phyloP scores from a whole-genome alignment of 2,113 vertebrate species.

The Promerops cafer region DNA sequence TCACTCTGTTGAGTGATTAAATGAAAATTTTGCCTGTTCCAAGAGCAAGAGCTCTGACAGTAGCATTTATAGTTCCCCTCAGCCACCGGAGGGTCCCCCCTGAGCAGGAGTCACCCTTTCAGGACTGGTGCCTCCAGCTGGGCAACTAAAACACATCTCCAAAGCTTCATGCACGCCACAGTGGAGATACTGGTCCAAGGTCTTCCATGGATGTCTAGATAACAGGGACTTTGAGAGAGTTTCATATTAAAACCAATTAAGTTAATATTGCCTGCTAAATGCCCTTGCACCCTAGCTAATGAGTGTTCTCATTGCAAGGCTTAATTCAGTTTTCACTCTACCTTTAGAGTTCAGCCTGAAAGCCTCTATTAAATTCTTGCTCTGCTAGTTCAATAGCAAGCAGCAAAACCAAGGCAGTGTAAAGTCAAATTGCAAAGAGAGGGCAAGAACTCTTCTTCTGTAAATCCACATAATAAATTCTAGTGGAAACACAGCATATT shows the following conservation, averaged over 20 bases:
- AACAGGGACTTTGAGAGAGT: neutral
- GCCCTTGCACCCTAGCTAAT: neutral
- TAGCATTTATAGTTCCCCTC: neutral
- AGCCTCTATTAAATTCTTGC: neutral
- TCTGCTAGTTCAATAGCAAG: neutral
- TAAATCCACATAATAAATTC: slow-evolving; percentile 24
- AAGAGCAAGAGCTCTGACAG: neutral
- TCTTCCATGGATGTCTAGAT: neutral
- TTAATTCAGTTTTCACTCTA: slow-evolving; percentile 20
- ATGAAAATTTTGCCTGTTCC: neutral
- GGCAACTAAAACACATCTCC: neutral
- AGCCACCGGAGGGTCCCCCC: neutral
- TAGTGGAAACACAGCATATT: neutral
- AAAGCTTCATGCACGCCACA: accelerated
- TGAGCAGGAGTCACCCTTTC: neutral
- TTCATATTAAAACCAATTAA: neutral
- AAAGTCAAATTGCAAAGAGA: neutral
- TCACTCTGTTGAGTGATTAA: neutral
- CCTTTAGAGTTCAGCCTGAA: neutral
- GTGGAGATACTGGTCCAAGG: neutral
- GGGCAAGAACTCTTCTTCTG: neutral
- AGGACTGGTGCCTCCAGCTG: neutral
- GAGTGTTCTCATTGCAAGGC: neutral
- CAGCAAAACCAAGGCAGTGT: neutral
- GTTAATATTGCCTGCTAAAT: neutral